These are phyloP conservation scores for Bradypodion pumilum DNA, from an alignment of 2,797 vertebrate species.

Conservation along the genomic window DNA sequence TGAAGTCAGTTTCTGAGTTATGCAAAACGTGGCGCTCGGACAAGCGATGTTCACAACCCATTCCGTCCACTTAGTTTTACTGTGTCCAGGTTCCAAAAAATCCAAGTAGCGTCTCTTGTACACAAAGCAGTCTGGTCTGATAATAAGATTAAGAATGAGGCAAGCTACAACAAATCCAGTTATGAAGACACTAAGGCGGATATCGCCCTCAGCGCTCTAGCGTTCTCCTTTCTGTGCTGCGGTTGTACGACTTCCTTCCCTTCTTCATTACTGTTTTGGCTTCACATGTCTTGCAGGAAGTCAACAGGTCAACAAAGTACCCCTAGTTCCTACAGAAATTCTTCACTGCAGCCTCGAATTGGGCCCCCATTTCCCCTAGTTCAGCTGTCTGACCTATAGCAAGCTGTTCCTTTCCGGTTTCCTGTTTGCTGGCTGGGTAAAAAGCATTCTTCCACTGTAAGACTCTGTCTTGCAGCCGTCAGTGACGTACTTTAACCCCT, in stretches of 20 bases:
- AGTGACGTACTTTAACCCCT: not conserved
- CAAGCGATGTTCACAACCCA: accelerated
- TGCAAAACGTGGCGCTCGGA: not conserved
- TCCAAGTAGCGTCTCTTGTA: not conserved
- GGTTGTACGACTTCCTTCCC: conserved; percentile 49
- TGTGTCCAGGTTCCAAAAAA: not conserved
- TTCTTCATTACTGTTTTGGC: not conserved
- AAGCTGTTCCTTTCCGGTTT: conserved; percentile 82
- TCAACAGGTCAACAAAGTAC: conserved; percentile 3
- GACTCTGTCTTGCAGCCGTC: conserved; percentile 16
- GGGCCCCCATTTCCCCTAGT: conserved; percentile 55
- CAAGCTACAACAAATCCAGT: not conserved
- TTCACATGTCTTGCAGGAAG: conserved; percentile 18
- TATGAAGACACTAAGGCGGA: not conserved
- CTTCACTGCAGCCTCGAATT: conserved; percentile 38
- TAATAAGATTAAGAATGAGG: not conserved
- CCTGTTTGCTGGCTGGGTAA: conserved; percentile 69
- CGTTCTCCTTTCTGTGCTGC: not conserved
- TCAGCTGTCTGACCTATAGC: conserved; percentile 72
- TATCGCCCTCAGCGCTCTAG: not conserved
- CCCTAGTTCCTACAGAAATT: conserved; percentile 8
- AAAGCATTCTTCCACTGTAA: accelerated
- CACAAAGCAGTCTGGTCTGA: not conserved
- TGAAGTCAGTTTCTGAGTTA: not conserved
- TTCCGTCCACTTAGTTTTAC: not conserved